Conservation (phyloP, 2,797 vertebrate genomes). For the Caiman crocodilus region DNA sequence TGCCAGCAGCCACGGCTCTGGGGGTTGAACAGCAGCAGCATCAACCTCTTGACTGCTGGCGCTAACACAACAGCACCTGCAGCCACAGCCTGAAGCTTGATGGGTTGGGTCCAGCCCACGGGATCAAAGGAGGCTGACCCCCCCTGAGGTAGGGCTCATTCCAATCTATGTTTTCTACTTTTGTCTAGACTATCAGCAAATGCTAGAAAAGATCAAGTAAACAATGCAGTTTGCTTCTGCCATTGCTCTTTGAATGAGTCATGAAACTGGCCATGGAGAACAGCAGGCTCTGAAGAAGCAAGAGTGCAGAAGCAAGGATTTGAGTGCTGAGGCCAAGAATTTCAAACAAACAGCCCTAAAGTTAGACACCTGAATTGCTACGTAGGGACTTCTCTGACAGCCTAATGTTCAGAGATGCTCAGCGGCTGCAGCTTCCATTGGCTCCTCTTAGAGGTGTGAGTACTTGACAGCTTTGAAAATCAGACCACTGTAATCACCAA, state of each 20-base stretch:
- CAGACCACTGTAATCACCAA: background rate
- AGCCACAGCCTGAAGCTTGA: too few relatives aligned
- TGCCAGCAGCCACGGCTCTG: too few relatives aligned
- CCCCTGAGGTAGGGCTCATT: background rate
- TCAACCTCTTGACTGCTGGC: too few relatives aligned
- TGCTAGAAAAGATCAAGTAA: background rate
- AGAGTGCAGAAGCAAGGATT: background rate
- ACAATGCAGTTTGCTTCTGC: background rate
- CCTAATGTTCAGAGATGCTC: background rate
- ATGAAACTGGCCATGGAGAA: background rate
- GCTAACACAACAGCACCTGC: too few relatives aligned
- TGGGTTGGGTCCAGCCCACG: too few relatives aligned
- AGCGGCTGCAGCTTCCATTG: background rate
- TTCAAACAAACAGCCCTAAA: background rate
- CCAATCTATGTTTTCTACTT: background rate
- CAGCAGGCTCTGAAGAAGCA: background rate
- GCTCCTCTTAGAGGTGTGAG: background rate
- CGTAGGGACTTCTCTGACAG: background rate
- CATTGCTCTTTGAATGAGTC: background rate
- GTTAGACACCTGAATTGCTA: background rate
- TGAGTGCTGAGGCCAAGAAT: background rate
- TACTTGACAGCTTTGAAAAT: background rate
- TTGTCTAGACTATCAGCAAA: background rate
- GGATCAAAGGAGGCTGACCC: too few relatives aligned
- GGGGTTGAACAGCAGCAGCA: too few relatives aligned